Base-by-base conservation (phyloP, 2,797 vertebrate species). In the Phrynocephalus forsythii region DNA sequence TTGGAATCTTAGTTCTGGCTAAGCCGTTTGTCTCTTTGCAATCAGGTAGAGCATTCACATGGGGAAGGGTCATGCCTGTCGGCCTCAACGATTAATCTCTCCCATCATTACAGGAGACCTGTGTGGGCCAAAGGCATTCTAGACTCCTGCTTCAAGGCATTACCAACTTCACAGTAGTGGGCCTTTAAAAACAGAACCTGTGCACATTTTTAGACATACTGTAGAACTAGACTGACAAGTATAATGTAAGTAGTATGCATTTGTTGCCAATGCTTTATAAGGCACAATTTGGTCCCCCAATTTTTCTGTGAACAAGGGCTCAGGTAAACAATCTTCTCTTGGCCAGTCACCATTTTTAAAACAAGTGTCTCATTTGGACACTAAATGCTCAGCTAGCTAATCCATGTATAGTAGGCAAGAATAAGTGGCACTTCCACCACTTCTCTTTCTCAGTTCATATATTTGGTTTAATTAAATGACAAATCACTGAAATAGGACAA, bases 261-360 rank as follows among this genome's bases (percentile, higher is more conserved):
- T 63, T 63, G 60, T 63, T 63, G 18, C 60, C 48, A 33, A 24
- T 30, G 20, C 13, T 33, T 72, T 30, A 75, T 11, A 24, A 75
- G 24, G 11, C 50, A 75, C 11, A 28, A 72, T 48, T 76, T 76
- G 72, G 72, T 56, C 8, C n/a, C n/a, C 22, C 10, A 5, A 1
- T 84, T 48, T 76, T 22, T 38, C 24, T 66, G 72, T 76, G 26
- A 75, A 76, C 44, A 84, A 84, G 72, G 15, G 22, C 83, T 84
- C 63, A 84, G 3, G 9, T 38, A 63, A 84, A 75, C 6, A 26
- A 24, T 38, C 15, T 33, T 60, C 50, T 56, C 50, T 83, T 52
- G 18, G 26, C 16, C 48, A 52, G 13, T 30, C 18, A 63, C 60
- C 60, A 63, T 20, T 63, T 63, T 63, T 20, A 2, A 18, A 18